Conservation (phyloP, 2,113 vertebrate species). For the Thamnophis sirtalis region DNA sequence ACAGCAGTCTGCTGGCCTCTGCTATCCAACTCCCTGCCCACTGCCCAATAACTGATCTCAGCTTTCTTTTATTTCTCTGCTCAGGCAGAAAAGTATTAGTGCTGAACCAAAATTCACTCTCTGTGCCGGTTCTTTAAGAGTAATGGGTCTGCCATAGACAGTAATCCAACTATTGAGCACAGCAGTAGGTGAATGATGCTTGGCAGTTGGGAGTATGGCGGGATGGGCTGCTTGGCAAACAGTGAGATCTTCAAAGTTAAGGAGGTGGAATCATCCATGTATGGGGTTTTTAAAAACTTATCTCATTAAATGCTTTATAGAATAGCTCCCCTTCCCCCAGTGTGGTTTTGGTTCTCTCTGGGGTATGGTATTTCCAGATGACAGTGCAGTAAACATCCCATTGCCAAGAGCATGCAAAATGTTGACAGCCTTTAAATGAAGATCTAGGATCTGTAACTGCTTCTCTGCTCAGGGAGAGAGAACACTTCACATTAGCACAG, state of each 20-base stretch:
- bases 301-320: constrained; percentile 1
- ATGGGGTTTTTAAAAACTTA: constrained; percentile 4
- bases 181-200: constrained; percentile 5
- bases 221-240: not conserved
- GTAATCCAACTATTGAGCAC: not conserved
- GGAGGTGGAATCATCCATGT: not conserved
- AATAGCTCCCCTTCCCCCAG: not conserved
- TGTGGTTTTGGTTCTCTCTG: not conserved
- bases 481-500: not conserved
- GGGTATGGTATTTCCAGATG: not conserved
- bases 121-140: not conserved
- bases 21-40: not conserved
- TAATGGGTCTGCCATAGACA: not conserved
- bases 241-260: not conserved
- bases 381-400: not conserved
- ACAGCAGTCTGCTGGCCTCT: not conserved
- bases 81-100: not conserved
- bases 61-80: not conserved
- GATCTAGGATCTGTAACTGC: constrained; percentile 7
- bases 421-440: constrained; percentile 26
- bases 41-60: not conserved
- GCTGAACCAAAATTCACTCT: not conserved
- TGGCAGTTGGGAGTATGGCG: not conserved
- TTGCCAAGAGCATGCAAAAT: not conserved
- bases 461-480: not conserved